Evolutionary conservation across 2,113 vertebrate species (phyloP).

Genomic region (Todiramphus chloris): DNA sequence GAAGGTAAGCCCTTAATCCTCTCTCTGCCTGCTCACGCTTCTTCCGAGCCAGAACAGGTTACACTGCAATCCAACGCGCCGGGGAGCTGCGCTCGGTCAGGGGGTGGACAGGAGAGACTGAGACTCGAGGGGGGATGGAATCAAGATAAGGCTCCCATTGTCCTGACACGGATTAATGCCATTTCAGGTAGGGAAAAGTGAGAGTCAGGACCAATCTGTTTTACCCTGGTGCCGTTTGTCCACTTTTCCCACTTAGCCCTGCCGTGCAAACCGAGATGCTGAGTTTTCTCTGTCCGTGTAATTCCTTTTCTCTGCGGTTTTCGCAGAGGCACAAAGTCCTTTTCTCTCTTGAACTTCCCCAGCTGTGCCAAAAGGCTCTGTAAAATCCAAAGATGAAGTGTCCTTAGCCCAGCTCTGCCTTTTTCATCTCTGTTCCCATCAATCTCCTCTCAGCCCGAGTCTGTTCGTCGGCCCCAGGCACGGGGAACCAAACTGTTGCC

Average conservation of each 20-base stretch:
- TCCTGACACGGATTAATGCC: background rate
- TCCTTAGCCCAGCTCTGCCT: background rate
- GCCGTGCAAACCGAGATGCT: background rate
- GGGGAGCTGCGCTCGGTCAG: background rate
- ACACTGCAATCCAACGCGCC: background rate
- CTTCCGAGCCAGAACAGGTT: background rate
- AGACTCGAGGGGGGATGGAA: background rate
- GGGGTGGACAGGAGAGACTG: background rate
- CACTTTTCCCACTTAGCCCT: background rate
- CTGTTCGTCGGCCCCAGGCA: background rate
- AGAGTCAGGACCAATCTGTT: background rate
- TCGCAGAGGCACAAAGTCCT: background rate
- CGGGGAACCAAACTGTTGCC: background rate
- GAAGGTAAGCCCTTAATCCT: constrained; percentile 75
- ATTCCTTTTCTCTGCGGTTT: background rate
- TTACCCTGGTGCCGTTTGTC: background rate
- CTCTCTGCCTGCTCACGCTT: background rate
- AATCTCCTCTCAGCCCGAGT: background rate
- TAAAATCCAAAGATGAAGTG: background rate
- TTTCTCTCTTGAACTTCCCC: background rate
- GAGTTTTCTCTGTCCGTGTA: rapidly evolving
- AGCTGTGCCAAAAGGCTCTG: background rate
- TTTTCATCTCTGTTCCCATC: background rate
- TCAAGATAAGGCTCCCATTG: background rate
- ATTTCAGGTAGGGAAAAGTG: background rate